phyloP scores from a whole-genome alignment of 2,113 vertebrate species.

The Leuciscus idus region DNA sequence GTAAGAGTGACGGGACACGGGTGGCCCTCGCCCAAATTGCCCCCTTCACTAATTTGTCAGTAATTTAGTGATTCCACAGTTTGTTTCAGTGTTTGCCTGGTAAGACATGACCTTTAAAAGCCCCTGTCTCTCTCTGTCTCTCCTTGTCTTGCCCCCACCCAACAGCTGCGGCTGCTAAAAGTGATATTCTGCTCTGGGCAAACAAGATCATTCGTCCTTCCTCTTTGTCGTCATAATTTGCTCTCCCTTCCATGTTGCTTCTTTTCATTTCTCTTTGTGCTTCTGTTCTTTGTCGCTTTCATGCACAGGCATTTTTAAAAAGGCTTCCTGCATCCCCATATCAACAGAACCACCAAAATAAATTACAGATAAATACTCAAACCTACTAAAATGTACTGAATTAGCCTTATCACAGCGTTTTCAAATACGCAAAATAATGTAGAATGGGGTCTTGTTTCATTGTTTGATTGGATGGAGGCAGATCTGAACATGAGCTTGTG shows the following conservation, averaged over 20 bases:
- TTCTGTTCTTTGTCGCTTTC: not conserved
- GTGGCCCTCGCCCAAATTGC: not conserved
- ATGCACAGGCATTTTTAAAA: not conserved
- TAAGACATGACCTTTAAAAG: conserved; percentile 17
- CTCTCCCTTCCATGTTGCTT: conserved; percentile 52
- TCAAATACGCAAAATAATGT: not conserved
- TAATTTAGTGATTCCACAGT: not conserved
- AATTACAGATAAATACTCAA: not conserved
- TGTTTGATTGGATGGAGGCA: no score
- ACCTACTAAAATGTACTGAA: not conserved
- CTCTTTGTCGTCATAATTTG: conserved; percentile 29
- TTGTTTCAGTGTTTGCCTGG: conserved; percentile 6
- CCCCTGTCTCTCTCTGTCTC: not conserved
- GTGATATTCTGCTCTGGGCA: conserved; percentile 20
- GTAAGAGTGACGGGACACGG: not conserved
- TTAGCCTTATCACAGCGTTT: not conserved
- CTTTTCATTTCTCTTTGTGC: conserved; percentile 44
- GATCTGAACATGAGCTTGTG: not conserved
- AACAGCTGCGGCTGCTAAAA: conserved; percentile 30
- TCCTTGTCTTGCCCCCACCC: not conserved
- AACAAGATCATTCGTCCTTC: conserved; percentile 49
- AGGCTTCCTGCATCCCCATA: not conserved
- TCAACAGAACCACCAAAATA: not conserved
- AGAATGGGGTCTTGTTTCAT: no score
- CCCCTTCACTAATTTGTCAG: not conserved